Evolutionary conservation across 2,888 invertebrate species (phyloP).

Genomic region (Poecilus cupreus): DNA sequence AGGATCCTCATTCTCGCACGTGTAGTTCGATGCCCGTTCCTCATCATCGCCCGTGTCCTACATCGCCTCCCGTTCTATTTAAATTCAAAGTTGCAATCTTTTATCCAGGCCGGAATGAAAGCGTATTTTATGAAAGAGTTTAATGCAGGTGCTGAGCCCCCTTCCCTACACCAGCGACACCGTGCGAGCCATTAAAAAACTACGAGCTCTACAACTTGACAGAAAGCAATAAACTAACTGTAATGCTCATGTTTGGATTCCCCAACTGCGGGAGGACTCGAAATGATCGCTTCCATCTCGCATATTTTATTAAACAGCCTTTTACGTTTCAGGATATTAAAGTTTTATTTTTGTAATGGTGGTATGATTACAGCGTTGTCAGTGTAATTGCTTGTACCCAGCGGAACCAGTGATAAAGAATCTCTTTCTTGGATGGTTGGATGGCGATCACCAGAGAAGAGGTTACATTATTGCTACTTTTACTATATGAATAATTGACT

Average conservation of each 20-base stretch:
- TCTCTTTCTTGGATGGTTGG: constrained; percentile 4
- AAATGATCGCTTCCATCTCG: constrained; percentile 32
- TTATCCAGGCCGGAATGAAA: constrained; percentile 17
- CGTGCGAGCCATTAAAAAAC: constrained; percentile 40
- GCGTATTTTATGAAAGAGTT: constrained; percentile 38
- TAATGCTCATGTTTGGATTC: constrained; percentile 28
- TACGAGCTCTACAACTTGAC: constrained; percentile 10
- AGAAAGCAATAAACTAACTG: constrained; percentile 52
- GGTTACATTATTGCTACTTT: constrained; percentile 12
- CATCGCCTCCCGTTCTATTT: constrained; percentile 37
- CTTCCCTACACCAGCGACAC: neutral
- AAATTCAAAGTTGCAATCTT: constrained; percentile 58
- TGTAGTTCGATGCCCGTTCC: constrained; percentile 18
- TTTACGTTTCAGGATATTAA: constrained; percentile 34
- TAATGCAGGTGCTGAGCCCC: constrained; percentile 3
- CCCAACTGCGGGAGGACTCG: neutral
- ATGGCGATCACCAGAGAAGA: neutral
- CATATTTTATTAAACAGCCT: constrained; percentile 50
- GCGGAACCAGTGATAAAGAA: neutral
- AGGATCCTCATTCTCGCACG: neutral
- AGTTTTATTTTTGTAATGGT: constrained; percentile 41
- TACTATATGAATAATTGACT: constrained; percentile 28
- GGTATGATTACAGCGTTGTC: constrained; percentile 39
- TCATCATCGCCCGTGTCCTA: constrained; percentile 10
- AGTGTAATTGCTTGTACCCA: constrained; percentile 11